These are phyloP conservation scores for Xiphophorus maculatus DNA, from an alignment of 2,113 vertebrate genomes.

Conservation along the genomic window DNA sequence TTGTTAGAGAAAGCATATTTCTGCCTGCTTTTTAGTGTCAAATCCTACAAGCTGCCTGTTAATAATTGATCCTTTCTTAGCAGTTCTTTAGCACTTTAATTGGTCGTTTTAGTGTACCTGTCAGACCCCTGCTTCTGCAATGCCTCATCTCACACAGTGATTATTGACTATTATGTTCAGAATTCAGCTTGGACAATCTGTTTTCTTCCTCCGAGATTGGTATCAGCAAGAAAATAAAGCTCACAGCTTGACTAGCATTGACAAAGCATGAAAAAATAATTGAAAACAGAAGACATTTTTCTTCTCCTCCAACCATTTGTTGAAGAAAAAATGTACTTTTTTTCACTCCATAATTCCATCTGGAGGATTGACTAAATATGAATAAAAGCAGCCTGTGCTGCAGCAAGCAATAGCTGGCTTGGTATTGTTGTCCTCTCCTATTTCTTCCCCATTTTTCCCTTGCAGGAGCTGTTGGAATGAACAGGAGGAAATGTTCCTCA, in stretches of 20 bases:
- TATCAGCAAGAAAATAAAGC: conserved; percentile 21
- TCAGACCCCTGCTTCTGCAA: conserved; percentile 40
- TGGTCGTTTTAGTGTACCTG: conserved; percentile 56
- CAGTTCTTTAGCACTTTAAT: conserved; percentile 43
- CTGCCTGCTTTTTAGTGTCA: conserved; percentile 19
- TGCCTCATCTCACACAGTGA: conserved; percentile 39
- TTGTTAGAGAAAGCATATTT: conserved; percentile 1
- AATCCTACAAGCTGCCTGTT: conserved; percentile 36
- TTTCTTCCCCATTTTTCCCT: conserved; percentile 42
- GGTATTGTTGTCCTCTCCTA: conserved; percentile 14
- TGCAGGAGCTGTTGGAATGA: conserved; percentile 58
- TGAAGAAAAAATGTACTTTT: conserved; percentile 42
- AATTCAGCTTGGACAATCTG: conserved; percentile 43
- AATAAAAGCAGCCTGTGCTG: conserved; percentile 48
- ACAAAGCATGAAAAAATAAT: conserved; percentile 16
- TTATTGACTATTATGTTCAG: conserved; percentile 67
- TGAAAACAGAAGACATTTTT: conserved; percentile 15
- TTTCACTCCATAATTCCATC: conserved; percentile 54
- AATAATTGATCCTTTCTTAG: conserved; percentile 52
- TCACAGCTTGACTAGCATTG: conserved; percentile 33
- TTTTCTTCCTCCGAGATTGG: conserved; percentile 25
- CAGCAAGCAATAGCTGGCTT: conserved; percentile 39
- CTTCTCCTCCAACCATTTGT: conserved; percentile 10
- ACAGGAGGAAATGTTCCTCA: conserved; percentile 72
- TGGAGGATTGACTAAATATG: conserved; percentile 62